Conservation (phyloP, 2,888 invertebrate genomes). For the Aricia artaxerxes region DNA sequence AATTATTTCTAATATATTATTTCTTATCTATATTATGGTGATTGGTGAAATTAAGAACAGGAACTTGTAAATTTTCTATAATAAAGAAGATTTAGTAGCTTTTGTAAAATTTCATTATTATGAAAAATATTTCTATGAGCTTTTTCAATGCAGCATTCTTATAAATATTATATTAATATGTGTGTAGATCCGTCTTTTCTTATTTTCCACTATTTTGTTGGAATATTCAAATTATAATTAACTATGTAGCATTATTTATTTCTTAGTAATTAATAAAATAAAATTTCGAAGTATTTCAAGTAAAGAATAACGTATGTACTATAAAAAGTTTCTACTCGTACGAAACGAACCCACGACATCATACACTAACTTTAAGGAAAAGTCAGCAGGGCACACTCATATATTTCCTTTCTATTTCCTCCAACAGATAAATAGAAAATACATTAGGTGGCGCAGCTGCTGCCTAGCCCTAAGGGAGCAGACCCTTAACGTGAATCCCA, state of each 20-base stretch:
- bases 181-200: no score
- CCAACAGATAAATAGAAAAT: constrained; percentile 75
- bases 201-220: no score
- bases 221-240: no score
- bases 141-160: not conserved
- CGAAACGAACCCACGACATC: not conserved
- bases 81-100: not conserved
- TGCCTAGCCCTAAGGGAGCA: constrained; percentile 67
- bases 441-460: constrained; percentile 75
- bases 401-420: constrained; percentile 42
- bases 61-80: not conserved
- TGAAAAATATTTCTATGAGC: not conserved
- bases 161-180: not conserved
- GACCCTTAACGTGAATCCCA: constrained; percentile 75
- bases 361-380: not conserved
- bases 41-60: not conserved
- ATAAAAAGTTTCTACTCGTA: no score
- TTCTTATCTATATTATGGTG: not conserved
- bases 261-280: no score
- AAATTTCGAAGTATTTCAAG: no score
- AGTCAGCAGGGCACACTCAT: not conserved
- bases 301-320: no score
- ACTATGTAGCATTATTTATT: no score
- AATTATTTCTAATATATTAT: constrained; percentile 2
- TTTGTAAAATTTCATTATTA: not conserved